Evolutionary conservation across 1,140 invertebrate genomes (phyloP), one percentile per base, ranked within the genome.

Genomic region (Drosophila mauritiana): DNA sequence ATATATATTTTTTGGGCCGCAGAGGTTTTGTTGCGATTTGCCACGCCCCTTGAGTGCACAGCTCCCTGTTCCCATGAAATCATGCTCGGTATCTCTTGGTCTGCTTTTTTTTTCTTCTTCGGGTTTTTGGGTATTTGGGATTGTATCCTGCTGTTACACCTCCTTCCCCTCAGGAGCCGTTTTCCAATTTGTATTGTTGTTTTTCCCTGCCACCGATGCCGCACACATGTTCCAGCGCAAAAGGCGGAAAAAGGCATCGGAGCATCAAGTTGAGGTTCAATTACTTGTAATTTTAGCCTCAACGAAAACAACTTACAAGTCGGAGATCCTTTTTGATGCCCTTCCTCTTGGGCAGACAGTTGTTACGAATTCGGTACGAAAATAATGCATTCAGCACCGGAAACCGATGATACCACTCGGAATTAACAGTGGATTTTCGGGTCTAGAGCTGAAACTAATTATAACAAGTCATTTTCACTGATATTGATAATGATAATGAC

Each of bases 251-350:
- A 52, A 48, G 56, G 20, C 55, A 43, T 13, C 53, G 27, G 22
- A 69, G 63, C 69, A 61, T 52, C 79, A 67, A 73, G 58, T 78
- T 73, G 65, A 78, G 79, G 79, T 88, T 86, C 83, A 86, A 88
- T 86, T 86, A 86, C 83, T 83, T 88, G 83, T 88, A 86, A 86
- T 86, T 86, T 86, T 80, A 86, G 83, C 83, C 83, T 72, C 79
- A 86, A 76, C 82, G 75, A 70, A 74, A 49, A 73, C 73, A 82
- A 54, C 73, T 75, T 39, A 74, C 52, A 74, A 56, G 40, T 56
- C 31, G 48, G 36, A 58, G 72, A 74, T 75, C 58, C 70, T 56
- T 65, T 45, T 53, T 39, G 31, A 46, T 36, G 34, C 36, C 34
- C 45, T 40, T 27, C 15, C 37, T 42, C 17, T 51, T 11, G 2